Evolutionary conservation across 2,888 invertebrate species (phyloP).

Genomic region (Drosophila subsilvestris): DNA sequence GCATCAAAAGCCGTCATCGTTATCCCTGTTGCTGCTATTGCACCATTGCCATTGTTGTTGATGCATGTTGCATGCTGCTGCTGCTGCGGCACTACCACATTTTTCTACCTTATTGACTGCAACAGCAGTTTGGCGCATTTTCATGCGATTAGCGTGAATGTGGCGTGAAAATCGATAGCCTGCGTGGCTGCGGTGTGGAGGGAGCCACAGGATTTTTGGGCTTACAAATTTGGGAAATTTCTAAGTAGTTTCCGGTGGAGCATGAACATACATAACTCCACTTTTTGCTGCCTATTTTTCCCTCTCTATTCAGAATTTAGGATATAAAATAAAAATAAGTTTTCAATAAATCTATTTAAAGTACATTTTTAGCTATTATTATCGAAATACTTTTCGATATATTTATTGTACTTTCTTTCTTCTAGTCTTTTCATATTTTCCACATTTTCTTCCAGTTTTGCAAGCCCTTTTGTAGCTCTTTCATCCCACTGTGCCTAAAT

Average conservation of each 20-base stretch:
- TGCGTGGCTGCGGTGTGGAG: constrained; percentile 11
- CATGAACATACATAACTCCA: too few relatives aligned
- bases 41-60: background rate
- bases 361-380: constrained; percentile 4
- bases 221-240: background rate
- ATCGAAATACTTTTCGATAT: background rate
- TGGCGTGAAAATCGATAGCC: constrained; percentile 46
- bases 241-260: background rate
- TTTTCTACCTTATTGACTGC: constrained; percentile 37
- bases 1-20: constrained; percentile 54
- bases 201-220: constrained; percentile 6
- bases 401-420: background rate
- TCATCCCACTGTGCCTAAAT: constrained; percentile 32
- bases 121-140: constrained; percentile 43
- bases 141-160: constrained; percentile 47
- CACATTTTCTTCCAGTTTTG: background rate
- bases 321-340: too few relatives aligned
- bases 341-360: constrained; percentile 13
- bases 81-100: constrained; percentile 15
- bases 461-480: background rate
- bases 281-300: constrained; percentile 12
- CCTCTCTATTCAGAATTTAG: background rate
- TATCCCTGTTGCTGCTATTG: constrained; percentile 28
- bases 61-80: constrained; percentile 5
- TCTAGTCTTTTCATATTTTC: background rate